Evolutionary conservation across 2,888 invertebrate species (phyloP), one percentile per base, ranked within the genome.

Genomic region (Diaperis boleti): DNA sequence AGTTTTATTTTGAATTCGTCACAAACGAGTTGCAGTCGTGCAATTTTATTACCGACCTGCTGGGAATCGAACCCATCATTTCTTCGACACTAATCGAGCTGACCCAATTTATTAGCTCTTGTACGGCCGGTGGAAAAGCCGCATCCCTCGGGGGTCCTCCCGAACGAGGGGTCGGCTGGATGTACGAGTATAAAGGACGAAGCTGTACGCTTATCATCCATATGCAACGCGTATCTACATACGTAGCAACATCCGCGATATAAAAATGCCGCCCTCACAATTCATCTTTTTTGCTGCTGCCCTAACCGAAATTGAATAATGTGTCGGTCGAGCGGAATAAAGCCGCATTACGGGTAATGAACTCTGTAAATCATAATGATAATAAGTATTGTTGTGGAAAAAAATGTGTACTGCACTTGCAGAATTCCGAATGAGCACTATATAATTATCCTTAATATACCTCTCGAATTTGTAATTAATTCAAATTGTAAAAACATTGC

Each of bases 151-250:
- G 11, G n/a, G n/a, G n/a, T n/a, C n/a, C n/a, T 54, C 54, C 1
- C 22, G 26, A 54, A 10, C 54, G 54, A 50, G 45, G 41, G n/a
- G n/a, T n/a, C n/a, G n/a, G n/a, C n/a, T n/a, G 52, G 54, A 64
- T 39, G 31, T 42, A 74, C 74, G 73, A 71, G 75, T 74, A 73
- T 73, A 75, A 77, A 76, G 75, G 75, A 76, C 75, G 74, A 74
- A 71, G 70, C 76, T 74, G 69, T 64, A 71, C 76, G 79, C 78
- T 79, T 79, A 79, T 79, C 79, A 79, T 79, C 77, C 78, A 79
- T 79, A 79, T 79, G 79, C 78, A 79, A 79, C 77, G 77, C 76
- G 75, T 79, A 79, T 78, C 76, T 78, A 77, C 76, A 77, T 77
- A 76, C 76, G 76, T 78, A 77, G 76, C 76, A 76, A 76, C 76